Evolutionary conservation across 2,797 vertebrate genomes (phyloP), one percentile per base, ranked within the genome.

Genomic region (Takifugu ocellatus): DNA sequence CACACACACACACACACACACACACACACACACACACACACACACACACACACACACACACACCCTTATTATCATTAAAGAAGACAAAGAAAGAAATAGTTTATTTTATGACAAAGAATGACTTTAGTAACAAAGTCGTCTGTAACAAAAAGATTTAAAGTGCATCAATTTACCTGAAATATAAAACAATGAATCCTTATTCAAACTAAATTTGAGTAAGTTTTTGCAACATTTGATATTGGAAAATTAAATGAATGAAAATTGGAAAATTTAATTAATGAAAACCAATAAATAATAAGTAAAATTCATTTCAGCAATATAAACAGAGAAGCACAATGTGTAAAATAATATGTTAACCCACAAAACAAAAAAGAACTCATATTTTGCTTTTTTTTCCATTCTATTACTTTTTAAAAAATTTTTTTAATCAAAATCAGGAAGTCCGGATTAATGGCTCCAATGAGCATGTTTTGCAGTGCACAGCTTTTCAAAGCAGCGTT

Each of bases 391-490:
- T 6, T 27, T 27, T 6, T 27, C 6, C 6, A 4, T 27, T 27
- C 27, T 27, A 27, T 27, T 27, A 4, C 21, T 21, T 21, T 21
- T 21, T 21, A 1, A 1, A 1, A 21, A 21, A 21, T 27, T 21
- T 21, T 21, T 21, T 21, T 21, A 21, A 21, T 21, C 21, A 21
- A 21, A 21, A 4, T 39, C 14, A 21, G 21, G 11, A 25, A 25
- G 47, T 49, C 47, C 2, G 47, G 24, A 49, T 49, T 49, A 26
- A 26, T 49, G 47, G 47, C 47, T 49, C 5, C 47, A 49, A 26
- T 25, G 47, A 49, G 47, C 47, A 49, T 5, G 47, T 49, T 49
- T 49, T 49, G 25, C 25, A 26, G 2, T 49, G 47, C 25, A 51
- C 9, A 51, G 16, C 50, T 36, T 51, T 51, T 51, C 29, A 14